Evolutionary conservation across 2,888 invertebrate species (phyloP).

Genomic region (Miltochrista miniata): DNA sequence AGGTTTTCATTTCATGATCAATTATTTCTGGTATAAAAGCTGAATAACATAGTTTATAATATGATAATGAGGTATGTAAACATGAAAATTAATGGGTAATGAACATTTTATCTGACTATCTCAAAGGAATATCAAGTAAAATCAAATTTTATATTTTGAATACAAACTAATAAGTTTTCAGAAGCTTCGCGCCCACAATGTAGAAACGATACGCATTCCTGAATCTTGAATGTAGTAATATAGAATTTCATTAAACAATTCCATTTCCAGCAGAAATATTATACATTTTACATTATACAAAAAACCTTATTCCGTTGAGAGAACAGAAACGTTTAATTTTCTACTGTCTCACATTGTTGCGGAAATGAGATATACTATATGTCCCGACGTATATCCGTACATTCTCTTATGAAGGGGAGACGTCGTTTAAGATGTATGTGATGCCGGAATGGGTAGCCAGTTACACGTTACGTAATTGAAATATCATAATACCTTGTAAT

Average conservation of each 20-base stretch:
- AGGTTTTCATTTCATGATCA: too few relatives aligned
- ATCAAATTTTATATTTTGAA: too few relatives aligned
- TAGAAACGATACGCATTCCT: background rate
- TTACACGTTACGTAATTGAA: conserved; percentile 9
- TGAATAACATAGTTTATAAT: too few relatives aligned
- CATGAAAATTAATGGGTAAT: too few relatives aligned
- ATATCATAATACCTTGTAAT: background rate
- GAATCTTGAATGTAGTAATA: background rate
- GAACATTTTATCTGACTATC: too few relatives aligned
- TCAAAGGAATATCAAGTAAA: too few relatives aligned
- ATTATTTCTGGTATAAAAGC: too few relatives aligned
- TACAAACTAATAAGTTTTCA: too few relatives aligned
- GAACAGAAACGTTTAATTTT: conserved; percentile 12
- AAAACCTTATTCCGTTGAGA: conserved; percentile 1
- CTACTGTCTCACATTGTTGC: conserved; percentile 54
- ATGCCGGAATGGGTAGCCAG: conserved; percentile 1
- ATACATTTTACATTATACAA: conserved; percentile 2
- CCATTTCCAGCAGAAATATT: background rate
- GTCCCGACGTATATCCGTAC: background rate
- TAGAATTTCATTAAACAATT: conserved; percentile 1
- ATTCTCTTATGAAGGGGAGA: conserved; percentile 12
- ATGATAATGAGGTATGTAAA: too few relatives aligned
- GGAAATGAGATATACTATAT: conserved; percentile 55
- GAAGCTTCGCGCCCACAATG: too few relatives aligned
- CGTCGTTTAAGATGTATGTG: conserved; percentile 8